These are phyloP conservation scores for Oenanthe melanoleuca DNA, from an alignment of 2,113 vertebrate species.

Conservation along the genomic window DNA sequence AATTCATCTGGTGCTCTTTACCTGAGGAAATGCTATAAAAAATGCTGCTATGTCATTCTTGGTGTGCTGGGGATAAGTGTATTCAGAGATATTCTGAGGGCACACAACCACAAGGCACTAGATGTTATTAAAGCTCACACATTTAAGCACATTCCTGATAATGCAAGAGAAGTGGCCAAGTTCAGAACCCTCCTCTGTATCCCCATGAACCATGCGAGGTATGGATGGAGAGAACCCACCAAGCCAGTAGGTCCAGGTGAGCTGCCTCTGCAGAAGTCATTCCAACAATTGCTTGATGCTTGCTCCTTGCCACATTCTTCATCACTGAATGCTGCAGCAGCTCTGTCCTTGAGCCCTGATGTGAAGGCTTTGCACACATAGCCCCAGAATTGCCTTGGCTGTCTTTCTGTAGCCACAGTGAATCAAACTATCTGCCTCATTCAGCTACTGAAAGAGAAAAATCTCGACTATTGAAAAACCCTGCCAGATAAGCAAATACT, in stretches of 20 bases:
- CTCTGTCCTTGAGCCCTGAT: not conserved
- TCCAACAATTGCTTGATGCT: not conserved
- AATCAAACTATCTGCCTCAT: not conserved
- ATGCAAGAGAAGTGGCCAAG: not conserved
- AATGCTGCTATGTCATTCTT: not conserved
- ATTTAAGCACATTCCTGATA: not conserved
- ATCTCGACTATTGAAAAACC: not conserved
- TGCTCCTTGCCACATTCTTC: not conserved
- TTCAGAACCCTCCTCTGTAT: not conserved
- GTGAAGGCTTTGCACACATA: not conserved
- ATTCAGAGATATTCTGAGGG: not conserved
- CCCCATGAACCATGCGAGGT: not conserved
- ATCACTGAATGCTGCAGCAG: not conserved
- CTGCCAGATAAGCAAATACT: not conserved
- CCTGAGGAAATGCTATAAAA: not conserved
- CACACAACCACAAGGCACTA: not conserved
- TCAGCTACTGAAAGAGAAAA: conserved; percentile 3
- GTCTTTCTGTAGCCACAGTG: not conserved
- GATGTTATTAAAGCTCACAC: not conserved
- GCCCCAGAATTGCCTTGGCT: not conserved
- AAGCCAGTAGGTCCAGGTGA: not conserved
- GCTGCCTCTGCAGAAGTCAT: not conserved
- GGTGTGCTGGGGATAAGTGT: not conserved
- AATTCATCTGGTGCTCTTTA: not conserved
- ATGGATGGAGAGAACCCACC: not conserved